Percentiles rank a stretch among this genome's conserved stretches.
Conservation (phyloP, 2,113 vertebrate species). For the Malurus alboscapulatus region DNA sequence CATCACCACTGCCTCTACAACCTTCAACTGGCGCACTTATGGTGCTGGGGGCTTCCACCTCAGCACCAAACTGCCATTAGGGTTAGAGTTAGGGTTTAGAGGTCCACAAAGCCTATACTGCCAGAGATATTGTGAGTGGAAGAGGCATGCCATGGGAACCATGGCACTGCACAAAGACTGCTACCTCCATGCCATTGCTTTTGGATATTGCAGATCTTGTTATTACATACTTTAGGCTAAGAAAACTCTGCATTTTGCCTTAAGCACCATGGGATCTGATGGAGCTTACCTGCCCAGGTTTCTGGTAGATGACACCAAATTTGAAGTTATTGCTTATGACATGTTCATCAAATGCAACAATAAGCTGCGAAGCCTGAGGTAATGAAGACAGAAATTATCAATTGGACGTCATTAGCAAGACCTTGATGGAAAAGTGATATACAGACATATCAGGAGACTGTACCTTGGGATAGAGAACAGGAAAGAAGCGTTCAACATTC, state of each 20-base stretch:
- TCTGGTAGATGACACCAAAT: slow-evolving; percentile 92
- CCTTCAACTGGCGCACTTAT: not conserved
- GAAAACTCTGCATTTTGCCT: not conserved
- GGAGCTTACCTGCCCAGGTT: slow-evolving; percentile 85
- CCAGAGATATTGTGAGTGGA: fast-evolving
- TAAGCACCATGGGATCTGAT: not conserved
- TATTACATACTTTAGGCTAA: not conserved
- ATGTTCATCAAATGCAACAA: slow-evolving; percentile 91
- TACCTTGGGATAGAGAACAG: slow-evolving; percentile 89
- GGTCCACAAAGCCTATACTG: not conserved
- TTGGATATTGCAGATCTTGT: not conserved
- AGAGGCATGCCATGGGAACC: not conserved
- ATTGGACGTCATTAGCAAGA: not conserved
- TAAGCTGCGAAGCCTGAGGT: slow-evolving; percentile 84
- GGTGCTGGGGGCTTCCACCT: not conserved
- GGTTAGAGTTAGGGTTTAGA: not conserved
- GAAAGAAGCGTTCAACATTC: slow-evolving; percentile 83
- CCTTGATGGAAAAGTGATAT: not conserved
- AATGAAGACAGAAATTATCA: not conserved
- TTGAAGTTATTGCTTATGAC: slow-evolving; percentile 95
- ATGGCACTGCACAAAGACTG: not conserved
- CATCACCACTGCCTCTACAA: not conserved
- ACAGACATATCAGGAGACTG: not conserved
- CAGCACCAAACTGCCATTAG: not conserved
- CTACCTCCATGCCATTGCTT: not conserved